A percentile compares a stretch with the other conserved stretches of the same genome.
Conservation (phyloP, 2,888 invertebrate species). For the Dusona sp. region DNA sequence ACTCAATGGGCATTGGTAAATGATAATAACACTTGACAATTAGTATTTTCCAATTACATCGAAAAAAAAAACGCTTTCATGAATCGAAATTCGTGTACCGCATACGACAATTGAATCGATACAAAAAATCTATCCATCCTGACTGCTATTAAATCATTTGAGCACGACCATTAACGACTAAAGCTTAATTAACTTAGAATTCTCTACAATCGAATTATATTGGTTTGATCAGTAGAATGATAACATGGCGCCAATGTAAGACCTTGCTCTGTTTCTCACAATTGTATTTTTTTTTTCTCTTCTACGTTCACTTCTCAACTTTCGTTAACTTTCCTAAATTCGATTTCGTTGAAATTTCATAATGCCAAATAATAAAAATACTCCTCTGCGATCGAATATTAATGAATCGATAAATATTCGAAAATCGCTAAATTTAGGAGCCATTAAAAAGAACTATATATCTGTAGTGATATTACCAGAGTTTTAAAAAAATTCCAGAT, state of each 20-base stretch:
- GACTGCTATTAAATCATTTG: slow-evolving; percentile 23
- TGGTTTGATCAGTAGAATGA: slow-evolving; percentile 36
- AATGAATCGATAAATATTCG: slow-evolving; percentile 8
- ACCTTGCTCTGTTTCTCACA: slow-evolving; percentile 59
- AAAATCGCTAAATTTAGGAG: neutral
- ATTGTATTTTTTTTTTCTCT: neutral
- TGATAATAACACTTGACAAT: neutral
- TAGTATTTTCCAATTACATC: neutral
- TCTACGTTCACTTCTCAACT: neutral
- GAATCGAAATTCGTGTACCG: neutral
- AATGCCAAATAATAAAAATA: neutral
- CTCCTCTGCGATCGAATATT: neutral
- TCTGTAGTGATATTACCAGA: neutral
- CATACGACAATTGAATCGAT: slow-evolving; percentile 23
- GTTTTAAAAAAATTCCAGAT: neutral
- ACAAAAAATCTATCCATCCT: slow-evolving; percentile 21
- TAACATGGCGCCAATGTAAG: slow-evolving; percentile 49
- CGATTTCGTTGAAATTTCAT: neutral
- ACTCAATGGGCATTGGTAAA: neutral
- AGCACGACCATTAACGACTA: slow-evolving; percentile 32
- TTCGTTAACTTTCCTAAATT: neutral
- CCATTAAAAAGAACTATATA: neutral
- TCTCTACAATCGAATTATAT: slow-evolving; percentile 25
- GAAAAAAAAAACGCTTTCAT: neutral
- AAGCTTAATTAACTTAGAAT: slow-evolving; percentile 57